Conservation (phyloP, 2,888 invertebrate species). For the Agrochola circellaris region DNA sequence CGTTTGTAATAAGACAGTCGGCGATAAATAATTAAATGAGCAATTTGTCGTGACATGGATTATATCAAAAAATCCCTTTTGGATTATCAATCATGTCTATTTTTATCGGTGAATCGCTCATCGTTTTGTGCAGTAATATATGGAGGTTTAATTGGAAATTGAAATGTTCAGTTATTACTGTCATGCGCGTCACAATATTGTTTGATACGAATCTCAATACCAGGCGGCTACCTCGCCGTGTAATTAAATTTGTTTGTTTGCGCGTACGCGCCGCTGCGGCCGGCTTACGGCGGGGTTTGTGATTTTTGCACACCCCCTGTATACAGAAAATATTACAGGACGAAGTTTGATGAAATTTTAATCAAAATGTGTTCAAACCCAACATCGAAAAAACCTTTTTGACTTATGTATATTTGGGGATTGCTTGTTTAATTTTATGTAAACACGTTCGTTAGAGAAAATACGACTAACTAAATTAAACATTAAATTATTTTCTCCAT, state of each 20-base stretch:
- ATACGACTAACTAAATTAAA: conserved; percentile 58
- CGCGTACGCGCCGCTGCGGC: conserved; percentile 67
- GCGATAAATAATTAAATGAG: conserved; percentile 62
- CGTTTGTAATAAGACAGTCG: conserved; percentile 50
- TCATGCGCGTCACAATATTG: conserved; percentile 63
- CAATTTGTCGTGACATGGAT: conserved; percentile 56
- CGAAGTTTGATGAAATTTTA: conserved; percentile 80
- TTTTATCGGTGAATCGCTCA: conserved; percentile 8
- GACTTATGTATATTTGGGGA: conserved; percentile 66
- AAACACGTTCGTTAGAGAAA: conserved; percentile 68
- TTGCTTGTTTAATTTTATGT: conserved; percentile 63
- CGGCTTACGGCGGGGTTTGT: conserved; percentile 72
- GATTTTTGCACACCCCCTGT: conserved; percentile 76
- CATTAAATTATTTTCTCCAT: conserved; percentile 47
- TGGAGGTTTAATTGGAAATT: conserved; percentile 56
- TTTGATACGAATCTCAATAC: conserved; percentile 71
- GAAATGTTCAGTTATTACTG: conserved; percentile 61
- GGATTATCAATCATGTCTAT: conserved; percentile 24
- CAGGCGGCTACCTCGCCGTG: conserved; percentile 66
- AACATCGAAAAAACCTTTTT: conserved; percentile 67
- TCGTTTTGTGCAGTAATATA: conserved; percentile 29
- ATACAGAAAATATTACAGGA: conserved; percentile 75
- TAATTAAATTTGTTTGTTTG: conserved; percentile 83
- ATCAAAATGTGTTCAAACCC: conserved; percentile 75
- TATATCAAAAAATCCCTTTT: conserved; percentile 54